Base-by-base conservation (phyloP, 1,140 invertebrate genomes). In the Zaprionus kolodkinae region DNA sequence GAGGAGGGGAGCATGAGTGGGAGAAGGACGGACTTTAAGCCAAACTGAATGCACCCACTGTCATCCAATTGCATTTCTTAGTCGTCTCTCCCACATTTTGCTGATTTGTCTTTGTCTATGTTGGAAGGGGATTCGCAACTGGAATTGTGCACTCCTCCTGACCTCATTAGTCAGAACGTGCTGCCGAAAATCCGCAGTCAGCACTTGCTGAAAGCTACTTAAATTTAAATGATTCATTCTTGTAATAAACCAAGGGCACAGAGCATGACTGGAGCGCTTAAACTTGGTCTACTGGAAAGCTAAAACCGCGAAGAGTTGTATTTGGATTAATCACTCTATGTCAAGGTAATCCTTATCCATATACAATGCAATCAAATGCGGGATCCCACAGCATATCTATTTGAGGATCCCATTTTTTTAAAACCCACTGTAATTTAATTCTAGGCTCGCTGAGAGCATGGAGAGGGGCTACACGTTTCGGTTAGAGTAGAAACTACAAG, bases 371-470 rank as follows among this genome's bases (percentile, higher is more conserved):
- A 40, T 40, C 12, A n/a, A 13, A 13, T 5, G 12, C 13, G 6
- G 13, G 40, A n/a, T 45, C 40, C 15, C 6, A 15, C 7, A 6
- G 40, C 7, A 45, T 15, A 45, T 6, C 2, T 43, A 15, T 38
- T 11, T 1, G 36, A 52, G 36, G n/a, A 17, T 35, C 12, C 4
- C 15, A 27, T 17, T 15, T 17, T 12, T 25, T n/a, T 10, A 15
- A 15, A 38, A 45, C 7, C 3, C n/a, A 56, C 52, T 57, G 48
- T 40, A 66, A 76, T 80, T 79, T 69, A 79, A 79, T 79, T 79
- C 13, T 2, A n/a, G 33, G 27, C 6, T 7, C n/a, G 36, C 21
- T 5, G 7, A 43, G 3, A 10, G 48, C 3, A 6, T n/a, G 12
- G 48, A 35, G 45, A 21, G 27, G 11, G 55, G 27, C 17, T 17